Conservation (phyloP, 2,797 vertebrate species). For the Rhinogobio ventralis region DNA sequence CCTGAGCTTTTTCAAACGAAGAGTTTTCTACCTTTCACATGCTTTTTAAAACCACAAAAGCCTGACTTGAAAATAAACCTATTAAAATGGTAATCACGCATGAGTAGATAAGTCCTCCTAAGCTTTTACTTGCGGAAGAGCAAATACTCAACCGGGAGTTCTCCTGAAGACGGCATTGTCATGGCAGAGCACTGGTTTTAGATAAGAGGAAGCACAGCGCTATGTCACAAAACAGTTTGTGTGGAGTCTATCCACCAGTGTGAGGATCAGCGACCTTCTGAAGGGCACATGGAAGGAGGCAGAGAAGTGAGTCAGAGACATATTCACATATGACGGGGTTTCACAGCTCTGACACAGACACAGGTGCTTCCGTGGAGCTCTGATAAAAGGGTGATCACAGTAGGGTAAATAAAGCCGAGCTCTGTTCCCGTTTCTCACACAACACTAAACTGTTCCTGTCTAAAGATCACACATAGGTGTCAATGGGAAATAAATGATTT, state of each 20-base stretch:
- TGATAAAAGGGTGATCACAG: conserved; percentile 73
- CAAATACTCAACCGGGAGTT: conserved; percentile 46
- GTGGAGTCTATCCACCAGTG: conserved; percentile 36
- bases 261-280: conserved; percentile 38
- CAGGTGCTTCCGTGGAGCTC: conserved; percentile 76
- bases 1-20: conserved; percentile 37
- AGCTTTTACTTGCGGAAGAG: conserved; percentile 54
- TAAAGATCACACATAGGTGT: conserved; percentile 29
- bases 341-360: conserved; percentile 67
- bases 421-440: conserved; percentile 69
- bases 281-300: conserved; percentile 27
- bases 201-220: conserved; percentile 37
- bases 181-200: conserved; percentile 3
- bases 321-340: conserved; percentile 68
- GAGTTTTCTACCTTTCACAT: conserved; percentile 49
- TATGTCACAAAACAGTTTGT: conserved; percentile 38
- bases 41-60: conserved; percentile 53
- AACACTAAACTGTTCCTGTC: conserved; percentile 11
- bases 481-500: conserved; percentile 10
- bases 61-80: conserved; percentile 60
- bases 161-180: conserved; percentile 33
- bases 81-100: conserved; percentile 64
- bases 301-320: conserved; percentile 24
- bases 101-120: conserved; percentile 58
- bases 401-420: conserved; percentile 63